Conservation (phyloP, 2,888 invertebrate species). For the Acleris literana region DNA sequence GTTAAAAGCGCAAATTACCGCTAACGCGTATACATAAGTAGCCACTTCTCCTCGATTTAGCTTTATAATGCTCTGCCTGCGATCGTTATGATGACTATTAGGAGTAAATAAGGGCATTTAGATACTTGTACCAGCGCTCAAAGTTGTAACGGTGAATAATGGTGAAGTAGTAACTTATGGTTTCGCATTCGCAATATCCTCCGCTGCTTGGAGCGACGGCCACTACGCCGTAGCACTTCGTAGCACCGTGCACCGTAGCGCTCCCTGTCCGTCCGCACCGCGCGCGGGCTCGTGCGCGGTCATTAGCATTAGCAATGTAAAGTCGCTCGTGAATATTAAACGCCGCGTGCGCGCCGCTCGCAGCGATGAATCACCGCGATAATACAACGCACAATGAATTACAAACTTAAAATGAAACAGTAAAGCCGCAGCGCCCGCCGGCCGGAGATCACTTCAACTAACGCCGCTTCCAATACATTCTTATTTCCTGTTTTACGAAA, state of each 20-base stretch:
- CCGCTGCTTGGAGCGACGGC: background rate
- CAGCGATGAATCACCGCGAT: conserved; percentile 30
- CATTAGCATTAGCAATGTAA: background rate
- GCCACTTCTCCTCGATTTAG: too few relatives aligned
- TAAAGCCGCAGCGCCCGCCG: conserved; percentile 7
- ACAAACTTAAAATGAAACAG: conserved; percentile 27
- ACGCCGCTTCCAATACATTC: background rate
- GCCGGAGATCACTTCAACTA: background rate
- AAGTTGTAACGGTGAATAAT: too few relatives aligned
- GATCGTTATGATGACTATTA: too few relatives aligned
- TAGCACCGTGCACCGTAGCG: conserved; percentile 14
- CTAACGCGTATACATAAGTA: too few relatives aligned
- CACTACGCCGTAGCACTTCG: conserved; percentile 15
- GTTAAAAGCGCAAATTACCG: too few relatives aligned
- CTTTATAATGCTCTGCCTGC: too few relatives aligned
- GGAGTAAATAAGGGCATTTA: too few relatives aligned
- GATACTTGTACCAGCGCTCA: too few relatives aligned
- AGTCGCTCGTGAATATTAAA: conserved; percentile 16
- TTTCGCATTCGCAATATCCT: too few relatives aligned
- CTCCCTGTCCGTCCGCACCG: background rate
- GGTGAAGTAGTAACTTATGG: too few relatives aligned
- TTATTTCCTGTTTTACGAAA: too few relatives aligned
- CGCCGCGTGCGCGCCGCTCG: conserved; percentile 4
- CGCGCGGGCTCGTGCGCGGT: background rate
- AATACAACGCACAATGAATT: conserved; percentile 34